Evolutionary conservation across 1,140 invertebrate species (phyloP).

Genomic region (Meteorus sp.): DNA sequence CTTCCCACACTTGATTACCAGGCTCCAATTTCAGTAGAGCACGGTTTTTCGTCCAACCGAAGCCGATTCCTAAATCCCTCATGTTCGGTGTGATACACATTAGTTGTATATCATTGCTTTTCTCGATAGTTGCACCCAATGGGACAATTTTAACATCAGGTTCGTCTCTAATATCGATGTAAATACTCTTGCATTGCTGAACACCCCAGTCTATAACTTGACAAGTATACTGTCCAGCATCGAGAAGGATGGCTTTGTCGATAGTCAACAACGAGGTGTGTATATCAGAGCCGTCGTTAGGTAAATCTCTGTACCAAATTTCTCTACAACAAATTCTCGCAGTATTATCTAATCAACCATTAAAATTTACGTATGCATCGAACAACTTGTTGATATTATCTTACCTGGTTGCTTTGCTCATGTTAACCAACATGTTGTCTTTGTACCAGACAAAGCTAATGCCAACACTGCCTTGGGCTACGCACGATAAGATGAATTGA

Average conservation of each 20-base stretch:
- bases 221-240: constrained; percentile 75
- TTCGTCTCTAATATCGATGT: constrained; percentile 67
- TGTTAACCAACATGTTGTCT: constrained; percentile 74
- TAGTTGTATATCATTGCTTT: constrained; percentile 54
- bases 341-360: constrained; percentile 14
- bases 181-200: constrained; percentile 71
- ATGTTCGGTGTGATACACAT: constrained; percentile 54
- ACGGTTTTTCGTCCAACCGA: constrained; percentile 78
- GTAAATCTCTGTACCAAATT: constrained; percentile 54
- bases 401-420: constrained; percentile 71
- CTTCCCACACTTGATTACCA: constrained; percentile 75
- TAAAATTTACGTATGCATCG: constrained; percentile 7
- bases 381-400: constrained; percentile 19
- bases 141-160: constrained; percentile 73
- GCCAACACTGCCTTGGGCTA: constrained; percentile 72
- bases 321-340: constrained; percentile 31
- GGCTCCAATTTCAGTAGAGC: constrained; percentile 70
- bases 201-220: constrained; percentile 72
- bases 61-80: constrained; percentile 63
- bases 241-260: constrained; percentile 66
- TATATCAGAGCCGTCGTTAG: constrained; percentile 67
- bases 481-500: constrained; percentile 75
- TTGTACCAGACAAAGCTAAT: constrained; percentile 81
- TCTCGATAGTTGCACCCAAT: constrained; percentile 72
- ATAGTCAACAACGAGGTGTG: constrained; percentile 72